Evolutionary conservation across 2,888 invertebrate genomes (phyloP).

Genomic region (Chymomyza caudatula): DNA sequence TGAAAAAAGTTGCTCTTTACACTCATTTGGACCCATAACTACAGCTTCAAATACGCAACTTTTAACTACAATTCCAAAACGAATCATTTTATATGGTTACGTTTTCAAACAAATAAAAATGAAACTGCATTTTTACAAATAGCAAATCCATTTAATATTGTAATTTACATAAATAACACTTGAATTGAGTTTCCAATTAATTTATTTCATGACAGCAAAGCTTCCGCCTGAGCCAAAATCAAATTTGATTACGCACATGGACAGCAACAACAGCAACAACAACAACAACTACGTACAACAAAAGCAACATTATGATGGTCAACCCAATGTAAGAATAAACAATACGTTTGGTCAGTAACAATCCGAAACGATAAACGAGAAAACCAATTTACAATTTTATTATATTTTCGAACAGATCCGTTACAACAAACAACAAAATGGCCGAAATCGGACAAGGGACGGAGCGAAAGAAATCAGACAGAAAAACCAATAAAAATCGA

Average conservation of each 20-base stretch:
- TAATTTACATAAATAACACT: slow-evolving; percentile 43
- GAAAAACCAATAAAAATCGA: slow-evolving; percentile 68
- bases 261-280: background rate
- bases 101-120: background rate
- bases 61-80: background rate
- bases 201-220: slow-evolving; percentile 51
- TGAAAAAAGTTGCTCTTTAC: too few relatives aligned
- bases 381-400: slow-evolving; percentile 72
- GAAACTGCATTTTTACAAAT: background rate
- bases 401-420: slow-evolving; percentile 52
- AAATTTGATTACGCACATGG: slow-evolving; percentile 40
- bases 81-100: too few relatives aligned
- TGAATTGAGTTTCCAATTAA: slow-evolving; percentile 61
- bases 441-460: slow-evolving; percentile 29
- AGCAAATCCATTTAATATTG: slow-evolving; percentile 6
- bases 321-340: slow-evolving; percentile 29
- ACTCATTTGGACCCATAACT: too few relatives aligned
- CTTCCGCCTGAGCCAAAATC: slow-evolving; percentile 23
- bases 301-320: background rate
- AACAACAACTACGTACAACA: too few relatives aligned
- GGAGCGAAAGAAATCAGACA: slow-evolving; percentile 26
- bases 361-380: slow-evolving; percentile 58
- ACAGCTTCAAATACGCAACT: too few relatives aligned
- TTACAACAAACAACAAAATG: slow-evolving; percentile 42
- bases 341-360: slow-evolving; percentile 51